A percentile compares a stretch with the other conserved stretches of the same genome.
Conservation (phyloP, 2,888 invertebrate genomes). For the Cinara cedri region DNA sequence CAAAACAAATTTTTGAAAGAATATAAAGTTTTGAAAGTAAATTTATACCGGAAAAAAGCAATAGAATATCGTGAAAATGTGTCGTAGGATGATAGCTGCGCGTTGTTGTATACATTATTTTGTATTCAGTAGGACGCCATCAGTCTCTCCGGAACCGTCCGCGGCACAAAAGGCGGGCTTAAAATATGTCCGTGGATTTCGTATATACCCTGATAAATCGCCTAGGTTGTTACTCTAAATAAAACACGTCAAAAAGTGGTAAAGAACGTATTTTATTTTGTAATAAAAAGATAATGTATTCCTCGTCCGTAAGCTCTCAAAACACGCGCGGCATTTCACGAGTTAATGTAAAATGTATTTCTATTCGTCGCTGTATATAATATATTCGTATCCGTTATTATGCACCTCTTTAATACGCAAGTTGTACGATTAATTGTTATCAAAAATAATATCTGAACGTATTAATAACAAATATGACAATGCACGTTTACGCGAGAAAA, state of each 20-base stretch:
- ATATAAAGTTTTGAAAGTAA: slow-evolving; percentile 31
- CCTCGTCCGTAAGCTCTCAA: background rate
- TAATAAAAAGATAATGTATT: background rate
- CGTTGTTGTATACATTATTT: slow-evolving; percentile 42
- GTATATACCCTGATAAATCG: slow-evolving; percentile 36
- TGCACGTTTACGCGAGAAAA: no score
- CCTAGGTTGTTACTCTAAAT: slow-evolving; percentile 27
- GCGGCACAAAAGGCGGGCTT: slow-evolving; percentile 21
- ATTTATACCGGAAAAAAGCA: slow-evolving; percentile 40
- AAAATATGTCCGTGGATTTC: slow-evolving; percentile 34
- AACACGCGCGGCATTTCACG: background rate
- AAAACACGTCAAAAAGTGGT: slow-evolving; percentile 25
- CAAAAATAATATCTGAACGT: no score
- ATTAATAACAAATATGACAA: no score
- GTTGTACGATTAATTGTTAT: no score
- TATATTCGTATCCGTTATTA: no score
- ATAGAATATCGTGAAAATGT: slow-evolving; percentile 39
- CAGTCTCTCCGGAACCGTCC: slow-evolving; percentile 11
- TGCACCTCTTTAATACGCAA: no score
- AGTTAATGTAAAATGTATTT: background rate
- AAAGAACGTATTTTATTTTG: slow-evolving; percentile 25
- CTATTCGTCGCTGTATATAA: background rate
- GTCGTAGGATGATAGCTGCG: slow-evolving; percentile 28
- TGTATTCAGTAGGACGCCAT: slow-evolving; percentile 36
- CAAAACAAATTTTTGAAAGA: background rate